Conservation (phyloP, 2,797 vertebrate genomes). For the Pelobates cultripes region DNA sequence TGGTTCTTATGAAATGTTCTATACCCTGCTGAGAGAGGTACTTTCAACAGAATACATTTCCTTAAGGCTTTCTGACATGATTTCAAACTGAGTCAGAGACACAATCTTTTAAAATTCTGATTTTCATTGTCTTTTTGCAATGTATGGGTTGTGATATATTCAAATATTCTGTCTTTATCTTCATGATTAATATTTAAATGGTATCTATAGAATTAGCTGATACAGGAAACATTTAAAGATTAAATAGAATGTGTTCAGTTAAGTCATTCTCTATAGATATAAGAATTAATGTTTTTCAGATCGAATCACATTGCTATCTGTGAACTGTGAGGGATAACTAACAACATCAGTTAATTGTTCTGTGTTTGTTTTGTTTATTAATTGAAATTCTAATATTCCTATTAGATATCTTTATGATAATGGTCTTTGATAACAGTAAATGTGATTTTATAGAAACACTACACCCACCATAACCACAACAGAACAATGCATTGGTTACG, state of each 20-base stretch:
- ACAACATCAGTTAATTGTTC: no score
- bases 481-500: no score
- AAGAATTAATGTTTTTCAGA: no score
- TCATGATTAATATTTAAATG: conserved; percentile 22
- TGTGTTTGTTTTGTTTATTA: no score
- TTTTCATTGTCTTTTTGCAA: conserved; percentile 65
- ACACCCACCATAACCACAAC: no score
- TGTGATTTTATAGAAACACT: no score
- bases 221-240: neutral
- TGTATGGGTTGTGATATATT: conserved; percentile 59
- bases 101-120: conserved; percentile 64
- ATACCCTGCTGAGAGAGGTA: conserved; percentile 64
- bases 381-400: no score
- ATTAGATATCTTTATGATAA: no score
- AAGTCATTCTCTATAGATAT: no score
- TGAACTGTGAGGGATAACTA: no score
- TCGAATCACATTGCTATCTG: no score
- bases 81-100: conserved; percentile 72
- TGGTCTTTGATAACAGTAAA: no score
- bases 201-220: neutral
- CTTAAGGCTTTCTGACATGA: conserved; percentile 68
- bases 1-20: conserved; percentile 64
- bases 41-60: conserved; percentile 70
- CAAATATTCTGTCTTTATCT: conserved; percentile 60
- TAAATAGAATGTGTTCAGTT: neutral